Percentiles rank a stretch among this genome's conserved stretches.
Evolutionary conservation across 1,140 invertebrate genomes (phyloP).

Genomic region (Diorhabda sublineata): DNA sequence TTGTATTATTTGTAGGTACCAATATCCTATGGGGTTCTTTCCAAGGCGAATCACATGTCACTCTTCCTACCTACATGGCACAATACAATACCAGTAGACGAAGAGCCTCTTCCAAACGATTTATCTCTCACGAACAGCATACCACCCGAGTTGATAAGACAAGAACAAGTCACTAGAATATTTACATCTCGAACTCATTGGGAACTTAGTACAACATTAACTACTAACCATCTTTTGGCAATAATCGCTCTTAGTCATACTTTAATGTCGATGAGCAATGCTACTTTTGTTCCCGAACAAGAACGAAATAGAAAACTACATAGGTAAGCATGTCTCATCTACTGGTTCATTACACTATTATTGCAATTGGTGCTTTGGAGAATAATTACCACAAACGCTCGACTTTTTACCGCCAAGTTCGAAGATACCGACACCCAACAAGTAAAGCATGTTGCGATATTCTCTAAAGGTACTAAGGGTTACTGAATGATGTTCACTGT

Average conservation of each 20-base stretch:
- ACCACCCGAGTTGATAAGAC: slow-evolving; percentile 67
- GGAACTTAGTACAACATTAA: slow-evolving; percentile 73
- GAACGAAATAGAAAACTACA: slow-evolving; percentile 73
- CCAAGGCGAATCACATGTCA: slow-evolving; percentile 91
- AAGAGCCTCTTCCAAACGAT: slow-evolving; percentile 50
- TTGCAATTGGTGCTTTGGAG: neutral
- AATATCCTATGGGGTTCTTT: slow-evolving; percentile 96
- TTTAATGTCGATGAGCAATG: slow-evolving; percentile 96
- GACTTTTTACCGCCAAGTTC: no score
- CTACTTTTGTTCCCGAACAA: slow-evolving; percentile 84
- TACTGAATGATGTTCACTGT: no score
- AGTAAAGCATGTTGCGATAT: no score
- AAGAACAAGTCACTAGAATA: slow-evolving; percentile 71
- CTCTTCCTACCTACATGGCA: slow-evolving; percentile 87
- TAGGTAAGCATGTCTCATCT: slow-evolving; percentile 46
- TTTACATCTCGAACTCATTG: slow-evolving; percentile 88
- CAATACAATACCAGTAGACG: slow-evolving; percentile 52
- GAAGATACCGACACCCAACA: no score
- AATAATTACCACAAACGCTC: neutral
- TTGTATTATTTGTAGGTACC: slow-evolving; percentile 56
- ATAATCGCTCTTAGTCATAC: slow-evolving; percentile 95
- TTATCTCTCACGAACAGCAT: slow-evolving; percentile 57
- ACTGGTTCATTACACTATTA: neutral
- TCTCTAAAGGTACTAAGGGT: no score
- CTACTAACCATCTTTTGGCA: slow-evolving; percentile 88